phyloP scores from a whole-genome alignment of 2,113 vertebrate genomes.

The Willisornis vidua region DNA sequence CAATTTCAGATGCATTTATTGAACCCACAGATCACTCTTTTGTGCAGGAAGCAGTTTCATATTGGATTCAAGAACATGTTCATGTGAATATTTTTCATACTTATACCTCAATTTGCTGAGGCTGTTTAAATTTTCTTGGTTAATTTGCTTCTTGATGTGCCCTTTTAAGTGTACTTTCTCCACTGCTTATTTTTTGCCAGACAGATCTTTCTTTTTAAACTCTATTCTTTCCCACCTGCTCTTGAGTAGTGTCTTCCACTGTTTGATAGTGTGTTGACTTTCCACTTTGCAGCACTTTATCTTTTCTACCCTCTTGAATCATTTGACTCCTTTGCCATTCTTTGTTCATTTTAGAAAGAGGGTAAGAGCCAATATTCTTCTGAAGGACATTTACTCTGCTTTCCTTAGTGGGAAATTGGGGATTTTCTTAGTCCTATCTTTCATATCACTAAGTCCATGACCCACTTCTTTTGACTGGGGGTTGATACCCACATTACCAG shows the following conservation, averaged over 20 bases:
- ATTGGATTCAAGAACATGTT: neutral
- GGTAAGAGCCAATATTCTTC: neutral
- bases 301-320: neutral
- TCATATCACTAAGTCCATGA: neutral
- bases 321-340: neutral
- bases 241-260: neutral
- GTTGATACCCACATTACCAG: neutral
- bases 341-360: neutral
- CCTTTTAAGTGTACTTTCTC: neutral
- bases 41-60: conserved; percentile 27
- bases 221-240: neutral
- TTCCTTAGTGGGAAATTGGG: neutral
- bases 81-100: neutral
- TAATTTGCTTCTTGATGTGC: conserved; percentile 52
- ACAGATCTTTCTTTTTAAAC: neutral
- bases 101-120: conserved; percentile 39
- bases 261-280: neutral
- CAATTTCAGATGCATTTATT: conserved; percentile 31
- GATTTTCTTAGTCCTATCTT: neutral
- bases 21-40: neutral
- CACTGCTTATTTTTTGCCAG: neutral
- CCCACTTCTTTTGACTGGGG: neutral
- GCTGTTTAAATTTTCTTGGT: conserved; percentile 37
- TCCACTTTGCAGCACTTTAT: neutral
- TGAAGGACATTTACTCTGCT: neutral